Evolutionary conservation across 2,888 invertebrate species (phyloP), one percentile per base, ranked within the genome.

Genomic region (Nemotelus pantherinus): DNA sequence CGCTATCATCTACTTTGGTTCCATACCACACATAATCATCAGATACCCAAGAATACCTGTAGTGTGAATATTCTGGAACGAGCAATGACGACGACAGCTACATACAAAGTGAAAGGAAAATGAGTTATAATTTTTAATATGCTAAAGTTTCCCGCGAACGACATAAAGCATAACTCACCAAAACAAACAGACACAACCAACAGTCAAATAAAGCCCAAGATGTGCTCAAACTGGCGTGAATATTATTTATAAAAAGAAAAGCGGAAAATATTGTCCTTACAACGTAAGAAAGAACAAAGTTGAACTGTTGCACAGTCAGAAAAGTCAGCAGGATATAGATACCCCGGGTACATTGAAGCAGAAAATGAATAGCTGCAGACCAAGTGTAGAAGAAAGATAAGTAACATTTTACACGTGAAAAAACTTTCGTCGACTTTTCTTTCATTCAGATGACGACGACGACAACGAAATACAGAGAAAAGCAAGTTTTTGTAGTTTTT

Each of bases 401-500:
- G 72, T 72, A 58, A 72, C 72, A 58, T 72, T 71, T 72, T 72
- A 72, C 72, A 72, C 72, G 72, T 72, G 72, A 72, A 60, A 25
- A 72, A 72, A 72, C 72, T 72, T 72, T 72, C 60, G n/a, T 45
- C 58, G 60, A 58, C 72, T 72, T 72, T 72, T 72, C 72, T 58
- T 72, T 72, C 47, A 60, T 25, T 25, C 25, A 25, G 25, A 25
- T 25, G 25, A 25, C 1, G 25, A 25, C 25, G 25, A 25, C 25
- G 0, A 25, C 25, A 25, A 25, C 25, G 25, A 25, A 25, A 25
- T 25, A 25, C 25, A 25, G 68, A 39, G 68, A 48, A 50, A 39
- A 50, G 68, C 50, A 68, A 68, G 50, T 50, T 68, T 68, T 50
- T 9, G 25, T 25, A 25, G 25, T 25, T 48, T 48, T 68, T 68